phyloP scores from a whole-genome alignment of 2,888 invertebrate species.

The Linyphia triangularis region DNA sequence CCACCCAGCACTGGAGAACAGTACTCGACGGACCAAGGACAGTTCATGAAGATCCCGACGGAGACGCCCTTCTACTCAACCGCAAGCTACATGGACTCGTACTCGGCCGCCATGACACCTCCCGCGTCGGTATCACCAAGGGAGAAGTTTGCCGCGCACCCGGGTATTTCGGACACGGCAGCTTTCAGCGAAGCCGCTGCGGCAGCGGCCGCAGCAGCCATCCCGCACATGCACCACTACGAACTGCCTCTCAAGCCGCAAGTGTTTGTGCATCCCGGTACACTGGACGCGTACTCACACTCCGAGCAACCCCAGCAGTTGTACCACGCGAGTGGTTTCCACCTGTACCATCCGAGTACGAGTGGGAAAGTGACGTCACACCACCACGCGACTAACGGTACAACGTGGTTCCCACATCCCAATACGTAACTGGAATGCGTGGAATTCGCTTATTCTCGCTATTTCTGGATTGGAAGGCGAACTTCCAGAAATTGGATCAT shows the following conservation, averaged over 20 bases:
- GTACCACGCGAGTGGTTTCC: constrained; percentile 87
- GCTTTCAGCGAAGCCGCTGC: constrained; percentile 82
- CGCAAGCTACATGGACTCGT: constrained; percentile 83
- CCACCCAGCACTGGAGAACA: constrained; percentile 95
- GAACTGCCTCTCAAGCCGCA: constrained; percentile 92
- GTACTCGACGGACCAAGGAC: constrained; percentile 78
- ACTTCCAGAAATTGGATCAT: too few species aligned
- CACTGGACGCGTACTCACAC: constrained; percentile 93
- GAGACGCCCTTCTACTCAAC: constrained; percentile 79
- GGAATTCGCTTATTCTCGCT: too few species aligned
- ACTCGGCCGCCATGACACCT: constrained; percentile 94
- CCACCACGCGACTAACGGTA: constrained; percentile 66
- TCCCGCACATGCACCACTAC: constrained; percentile 73
- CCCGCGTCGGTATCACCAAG: constrained; percentile 97
- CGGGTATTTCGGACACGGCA: constrained; percentile 76
- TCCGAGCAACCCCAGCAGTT: constrained; percentile 86
- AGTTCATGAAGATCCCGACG: constrained; percentile 82
- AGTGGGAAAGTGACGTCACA: constrained; percentile 56
- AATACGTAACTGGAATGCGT: constrained; percentile 73
- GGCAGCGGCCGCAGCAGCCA: constrained; percentile 74
- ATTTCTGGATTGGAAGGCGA: too few species aligned
- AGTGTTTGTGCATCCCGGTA: constrained; percentile 84
- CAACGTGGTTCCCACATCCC: constrained; percentile 74
- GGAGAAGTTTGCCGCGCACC: constrained; percentile 84
- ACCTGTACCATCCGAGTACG: constrained; percentile 88